Percentiles rank a stretch among this genome's conserved stretches.
phyloP scores from a whole-genome alignment of 2,113 vertebrate species.

The Protobothrops mucrosquamatus region DNA sequence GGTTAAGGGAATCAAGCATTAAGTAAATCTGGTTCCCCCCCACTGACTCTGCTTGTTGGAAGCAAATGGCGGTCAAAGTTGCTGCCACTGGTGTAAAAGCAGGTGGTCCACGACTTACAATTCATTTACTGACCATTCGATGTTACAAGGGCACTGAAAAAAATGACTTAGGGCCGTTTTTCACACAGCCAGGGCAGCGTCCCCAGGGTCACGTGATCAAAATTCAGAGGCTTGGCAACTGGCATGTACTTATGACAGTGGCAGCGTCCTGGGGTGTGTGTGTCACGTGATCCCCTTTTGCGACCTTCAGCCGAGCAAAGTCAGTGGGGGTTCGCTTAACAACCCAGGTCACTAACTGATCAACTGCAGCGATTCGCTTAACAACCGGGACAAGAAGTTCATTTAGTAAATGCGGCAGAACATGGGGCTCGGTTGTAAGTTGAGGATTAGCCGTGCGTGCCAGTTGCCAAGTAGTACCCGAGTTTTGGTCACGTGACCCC shows the following conservation, averaged over 20 bases:
- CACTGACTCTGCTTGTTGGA: too few species aligned
- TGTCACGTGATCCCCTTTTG: too few species aligned
- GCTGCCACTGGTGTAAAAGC: too few species aligned
- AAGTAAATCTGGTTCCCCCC: too few species aligned
- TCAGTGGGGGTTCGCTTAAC: not conserved
- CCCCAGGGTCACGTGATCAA: too few species aligned
- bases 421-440: not conserved
- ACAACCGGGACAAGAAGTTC: not conserved
- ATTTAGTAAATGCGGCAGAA: not conserved
- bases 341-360: not conserved
- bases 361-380: not conserved
- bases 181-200: not conserved
- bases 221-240: too few species aligned
- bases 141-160: not conserved
- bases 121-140: not conserved
- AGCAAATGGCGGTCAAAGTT: too few species aligned
- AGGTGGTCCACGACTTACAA: not conserved
- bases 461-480: not conserved
- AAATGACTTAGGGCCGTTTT: not conserved
- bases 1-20: too few species aligned
- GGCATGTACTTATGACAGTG: too few species aligned
- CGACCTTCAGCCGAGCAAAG: not conserved
- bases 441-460: not conserved
- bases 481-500: not conserved
- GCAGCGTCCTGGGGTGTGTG: too few species aligned